A percentile compares a stretch with the other conserved stretches of the same genome.
phyloP scores from a whole-genome alignment of 2,888 invertebrate species.

The Epistrophe grossulariae region DNA sequence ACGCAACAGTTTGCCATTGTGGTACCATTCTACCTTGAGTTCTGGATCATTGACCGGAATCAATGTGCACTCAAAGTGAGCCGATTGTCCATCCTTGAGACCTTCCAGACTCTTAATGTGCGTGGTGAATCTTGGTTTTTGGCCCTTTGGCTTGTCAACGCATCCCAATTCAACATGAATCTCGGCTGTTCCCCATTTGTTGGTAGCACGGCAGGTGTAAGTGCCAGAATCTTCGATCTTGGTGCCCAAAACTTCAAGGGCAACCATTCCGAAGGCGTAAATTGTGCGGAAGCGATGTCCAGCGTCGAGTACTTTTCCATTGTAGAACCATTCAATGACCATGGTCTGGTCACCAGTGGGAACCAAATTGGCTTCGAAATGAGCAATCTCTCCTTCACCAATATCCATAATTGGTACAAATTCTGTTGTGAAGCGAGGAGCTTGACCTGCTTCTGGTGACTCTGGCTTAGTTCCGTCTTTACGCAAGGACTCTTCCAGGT shows the following conservation, averaged over 20 bases:
- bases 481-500: constrained; percentile 93
- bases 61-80: constrained; percentile 97
- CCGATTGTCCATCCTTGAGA: constrained; percentile 95
- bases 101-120: constrained; percentile 93
- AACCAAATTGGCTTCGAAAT: constrained; percentile 97
- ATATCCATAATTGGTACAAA: constrained; percentile 93
- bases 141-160: constrained; percentile 92
- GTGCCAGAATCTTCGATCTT: constrained; percentile 96
- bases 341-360: constrained; percentile 97
- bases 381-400: constrained; percentile 97
- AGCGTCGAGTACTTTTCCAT: constrained; percentile 94
- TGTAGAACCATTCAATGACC: constrained; percentile 98
- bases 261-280: constrained; percentile 98
- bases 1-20: constrained; percentile 94
- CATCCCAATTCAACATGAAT: constrained; percentile 93
- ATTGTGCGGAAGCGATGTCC: constrained; percentile 96
- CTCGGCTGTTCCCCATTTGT: constrained; percentile 94
- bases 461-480: constrained; percentile 88
- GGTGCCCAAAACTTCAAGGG: constrained; percentile 97
- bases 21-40: constrained; percentile 98
- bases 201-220: constrained; percentile 94
- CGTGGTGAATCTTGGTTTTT: constrained; percentile 94
- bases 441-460: constrained; percentile 91
- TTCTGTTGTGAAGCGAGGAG: constrained; percentile 94
- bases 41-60: constrained; percentile 97